These are phyloP conservation scores for Chlorocebus sabaeus DNA, from an alignment of 2,113 vertebrate species.

Conservation along the genomic window DNA sequence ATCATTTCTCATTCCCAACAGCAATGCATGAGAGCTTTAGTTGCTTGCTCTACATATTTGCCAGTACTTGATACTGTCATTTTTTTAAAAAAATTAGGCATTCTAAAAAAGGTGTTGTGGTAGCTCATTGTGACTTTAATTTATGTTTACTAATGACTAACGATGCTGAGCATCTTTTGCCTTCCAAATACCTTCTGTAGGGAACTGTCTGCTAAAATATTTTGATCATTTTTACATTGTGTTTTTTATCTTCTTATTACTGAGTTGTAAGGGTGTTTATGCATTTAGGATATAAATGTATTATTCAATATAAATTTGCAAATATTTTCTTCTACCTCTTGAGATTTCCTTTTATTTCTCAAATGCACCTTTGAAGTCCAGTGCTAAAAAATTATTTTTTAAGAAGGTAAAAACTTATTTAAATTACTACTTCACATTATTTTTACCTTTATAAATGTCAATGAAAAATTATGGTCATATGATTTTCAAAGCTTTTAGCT, in stretches of 20 bases:
- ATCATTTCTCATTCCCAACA: not conserved
- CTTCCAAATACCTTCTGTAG: not conserved
- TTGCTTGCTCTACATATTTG: not conserved
- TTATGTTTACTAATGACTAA: not conserved
- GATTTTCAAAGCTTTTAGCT: not conserved
- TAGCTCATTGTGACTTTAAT: not conserved
- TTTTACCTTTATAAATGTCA: not conserved
- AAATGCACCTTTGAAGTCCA: not conserved
- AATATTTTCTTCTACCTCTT: not conserved
- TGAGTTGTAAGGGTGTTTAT: not conserved
- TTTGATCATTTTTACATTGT: not conserved
- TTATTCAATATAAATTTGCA: not conserved
- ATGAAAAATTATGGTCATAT: not conserved
- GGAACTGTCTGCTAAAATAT: not conserved
- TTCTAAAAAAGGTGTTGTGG: not conserved
- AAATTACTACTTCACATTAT: not conserved
- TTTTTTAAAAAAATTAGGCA: not conserved
- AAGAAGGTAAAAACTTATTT: not conserved
- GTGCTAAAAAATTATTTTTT: not conserved
- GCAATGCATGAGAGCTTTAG: not conserved
- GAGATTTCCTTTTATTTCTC: not conserved
- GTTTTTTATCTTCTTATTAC: not conserved
- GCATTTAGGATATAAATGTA: not conserved
- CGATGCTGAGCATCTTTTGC: not conserved
- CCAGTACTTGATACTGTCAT: not conserved